Base-by-base conservation (phyloP, 2,888 invertebrate species). In the Napeogenes sylphis region DNA sequence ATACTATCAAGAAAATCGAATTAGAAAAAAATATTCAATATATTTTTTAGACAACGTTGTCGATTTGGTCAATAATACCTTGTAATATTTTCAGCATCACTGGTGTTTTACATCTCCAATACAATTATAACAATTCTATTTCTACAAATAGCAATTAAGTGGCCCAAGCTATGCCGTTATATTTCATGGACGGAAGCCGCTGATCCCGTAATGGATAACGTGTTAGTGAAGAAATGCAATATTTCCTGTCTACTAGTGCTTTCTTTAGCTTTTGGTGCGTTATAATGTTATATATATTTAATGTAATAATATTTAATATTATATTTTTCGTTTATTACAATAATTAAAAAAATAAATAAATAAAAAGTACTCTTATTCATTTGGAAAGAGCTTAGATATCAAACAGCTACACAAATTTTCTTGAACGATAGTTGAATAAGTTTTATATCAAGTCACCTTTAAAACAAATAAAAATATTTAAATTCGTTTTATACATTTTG, bases 161-260 rank as follows among this genome's bases (percentile, higher is more conserved):
- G 86, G 87, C 83, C 84, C 0, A 73, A 71, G 12, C 68, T 86
- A 2, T 75, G 79, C 46, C 70, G 70, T 46, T 71, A 75, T 2
- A 83, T 86, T 14, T 71, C 80, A 0, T 75, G 67, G 30, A 75
- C 76, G 0, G 85, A 87, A 62, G 73, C 76, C 0, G 66, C 71
- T 0, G 79, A 85, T 54, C 83, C 83, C 0, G 78, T 77, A 38
- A 71, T 68, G 6, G 84, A 85, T 58, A 55, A 51, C 0, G 69
- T 67, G 1, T 64, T 87, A 13, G 66, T 68, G 2, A 75, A 56
- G n/a, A 81, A 76, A 55, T 84, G 82, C 64, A 80, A 80, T 58
- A 33, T 76, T 0, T 69, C 74, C 0, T 81, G 81, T 58, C 45
- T 78, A 10, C 47, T 75, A 0, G 66, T 85, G 8, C 66, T 85